These are phyloP conservation scores for Heliconius nattereri DNA, from an alignment of 1,140 invertebrate genomes.

Conservation along the genomic window DNA sequence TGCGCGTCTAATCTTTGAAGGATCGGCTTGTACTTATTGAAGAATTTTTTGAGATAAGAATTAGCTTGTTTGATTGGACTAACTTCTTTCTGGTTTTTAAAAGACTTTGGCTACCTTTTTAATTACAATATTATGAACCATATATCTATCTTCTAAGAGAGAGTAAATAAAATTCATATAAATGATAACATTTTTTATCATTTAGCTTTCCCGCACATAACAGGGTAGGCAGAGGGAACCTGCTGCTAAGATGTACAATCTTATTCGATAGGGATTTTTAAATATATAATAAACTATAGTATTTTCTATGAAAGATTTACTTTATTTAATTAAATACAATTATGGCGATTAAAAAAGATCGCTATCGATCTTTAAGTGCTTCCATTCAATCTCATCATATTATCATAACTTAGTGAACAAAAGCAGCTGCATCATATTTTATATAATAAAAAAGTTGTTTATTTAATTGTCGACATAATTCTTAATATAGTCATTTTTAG, in stretches of 20 bases:
- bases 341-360: neutral
- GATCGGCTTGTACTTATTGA: slow-evolving; percentile 8
- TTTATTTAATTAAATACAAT: neutral
- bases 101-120: no score
- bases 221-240: no score
- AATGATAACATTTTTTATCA: no score
- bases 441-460: neutral
- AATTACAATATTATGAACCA: no score
- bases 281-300: no score
- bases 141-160: no score
- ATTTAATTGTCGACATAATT: neutral
- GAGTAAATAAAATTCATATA: no score
- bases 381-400: slow-evolving; percentile 31
- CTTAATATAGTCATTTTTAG: neutral
- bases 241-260: no score
- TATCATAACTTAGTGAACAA: neutral
- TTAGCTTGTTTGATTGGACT: slow-evolving; percentile 8
- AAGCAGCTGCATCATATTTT: slow-evolving; percentile 5
- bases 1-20: neutral
- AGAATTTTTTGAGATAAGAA: neutral
- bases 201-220: no score
- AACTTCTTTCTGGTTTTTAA: neutral
- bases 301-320: neutral
- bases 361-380: slow-evolving; percentile 26
- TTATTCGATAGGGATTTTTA: no score